Percentiles rank a stretch among this genome's conserved stretches.
Evolutionary conservation across 37 sponge, comb jelly and placozoan genomes (phyloP).

Genomic region (Theonella swinhoei): DNA sequence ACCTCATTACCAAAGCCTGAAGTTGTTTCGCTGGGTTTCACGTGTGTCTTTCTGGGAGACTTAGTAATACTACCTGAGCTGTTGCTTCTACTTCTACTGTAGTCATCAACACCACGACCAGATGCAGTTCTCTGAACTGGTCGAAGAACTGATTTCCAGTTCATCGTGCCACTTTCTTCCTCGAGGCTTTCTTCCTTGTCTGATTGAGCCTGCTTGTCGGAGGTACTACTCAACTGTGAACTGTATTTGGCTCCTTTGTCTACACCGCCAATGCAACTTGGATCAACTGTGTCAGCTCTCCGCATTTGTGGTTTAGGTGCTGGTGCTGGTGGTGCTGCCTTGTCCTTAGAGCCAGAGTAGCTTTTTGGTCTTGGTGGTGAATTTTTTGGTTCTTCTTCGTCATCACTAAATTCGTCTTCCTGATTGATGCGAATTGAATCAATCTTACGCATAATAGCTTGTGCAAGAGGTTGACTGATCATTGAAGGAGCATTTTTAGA

Average conservation of each 20-base stretch:
- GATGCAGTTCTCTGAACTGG: background rate
- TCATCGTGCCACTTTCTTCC: background rate
- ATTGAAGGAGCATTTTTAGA: background rate
- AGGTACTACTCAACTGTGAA: background rate
- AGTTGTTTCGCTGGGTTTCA: background rate
- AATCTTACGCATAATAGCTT: background rate
- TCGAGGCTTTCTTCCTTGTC: background rate
- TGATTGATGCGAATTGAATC: background rate
- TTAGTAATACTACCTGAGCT: background rate
- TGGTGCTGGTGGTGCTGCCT: background rate
- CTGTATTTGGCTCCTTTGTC: background rate
- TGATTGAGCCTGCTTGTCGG: background rate
- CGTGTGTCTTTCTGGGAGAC: background rate
- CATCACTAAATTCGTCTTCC: background rate
- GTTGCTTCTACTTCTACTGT: background rate
- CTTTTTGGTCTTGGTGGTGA: background rate
- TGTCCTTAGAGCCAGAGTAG: background rate
- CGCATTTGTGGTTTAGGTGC: background rate
- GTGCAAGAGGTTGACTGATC: background rate
- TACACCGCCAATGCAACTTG: background rate
- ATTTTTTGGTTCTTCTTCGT: background rate
- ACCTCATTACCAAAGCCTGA: background rate
- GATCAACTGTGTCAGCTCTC: background rate
- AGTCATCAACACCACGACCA: background rate
- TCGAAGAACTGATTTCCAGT: conserved; percentile 26